Percentiles rank a stretch among this genome's conserved stretches.
These are phyloP conservation scores for Myripristis jacobus DNA, from an alignment of 2,797 vertebrate species.

Conservation along the genomic window DNA sequence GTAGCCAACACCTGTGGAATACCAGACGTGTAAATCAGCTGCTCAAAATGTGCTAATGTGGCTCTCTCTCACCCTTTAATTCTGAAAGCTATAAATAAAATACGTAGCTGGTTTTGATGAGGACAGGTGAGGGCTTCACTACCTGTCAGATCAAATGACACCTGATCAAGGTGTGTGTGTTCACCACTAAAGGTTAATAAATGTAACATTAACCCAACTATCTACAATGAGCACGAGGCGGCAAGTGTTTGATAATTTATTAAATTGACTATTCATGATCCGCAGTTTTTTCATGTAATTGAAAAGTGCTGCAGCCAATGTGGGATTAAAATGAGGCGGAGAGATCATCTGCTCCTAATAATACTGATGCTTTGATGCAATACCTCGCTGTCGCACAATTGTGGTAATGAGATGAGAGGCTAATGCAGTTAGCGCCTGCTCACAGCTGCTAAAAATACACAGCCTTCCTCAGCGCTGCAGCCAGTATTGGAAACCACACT, in stretches of 20 bases:
- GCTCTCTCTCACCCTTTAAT: background rate
- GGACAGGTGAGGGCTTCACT: background rate
- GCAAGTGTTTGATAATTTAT: slow-evolving; percentile 3
- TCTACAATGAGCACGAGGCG: background rate
- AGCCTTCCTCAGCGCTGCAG: background rate
- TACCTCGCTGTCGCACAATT: slow-evolving; percentile 17
- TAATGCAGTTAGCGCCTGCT: slow-evolving; percentile 27
- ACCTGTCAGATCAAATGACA: slow-evolving; percentile 5
- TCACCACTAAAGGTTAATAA: background rate
- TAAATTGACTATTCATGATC: background rate
- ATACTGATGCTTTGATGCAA: slow-evolving; percentile 5
- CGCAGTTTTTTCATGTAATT: background rate
- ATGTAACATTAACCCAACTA: background rate
- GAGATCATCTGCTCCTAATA: background rate
- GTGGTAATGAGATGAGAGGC: background rate
- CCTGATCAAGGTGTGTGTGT: slow-evolving; percentile 20
- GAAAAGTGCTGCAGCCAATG: slow-evolving; percentile 13
- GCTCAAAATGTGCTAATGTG: slow-evolving; percentile 5
- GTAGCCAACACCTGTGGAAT: slow-evolving; percentile 1
- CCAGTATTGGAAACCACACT: slow-evolving; percentile 13
- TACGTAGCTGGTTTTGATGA: background rate
- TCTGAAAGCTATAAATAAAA: background rate
- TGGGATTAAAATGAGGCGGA: background rate
- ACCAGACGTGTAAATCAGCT: background rate
- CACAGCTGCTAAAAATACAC: slow-evolving; percentile 22